A percentile compares a stretch with the other conserved stretches of the same genome.
phyloP scores from a whole-genome alignment of 2,888 invertebrate genomes.

The Eumerus sabulonum region DNA sequence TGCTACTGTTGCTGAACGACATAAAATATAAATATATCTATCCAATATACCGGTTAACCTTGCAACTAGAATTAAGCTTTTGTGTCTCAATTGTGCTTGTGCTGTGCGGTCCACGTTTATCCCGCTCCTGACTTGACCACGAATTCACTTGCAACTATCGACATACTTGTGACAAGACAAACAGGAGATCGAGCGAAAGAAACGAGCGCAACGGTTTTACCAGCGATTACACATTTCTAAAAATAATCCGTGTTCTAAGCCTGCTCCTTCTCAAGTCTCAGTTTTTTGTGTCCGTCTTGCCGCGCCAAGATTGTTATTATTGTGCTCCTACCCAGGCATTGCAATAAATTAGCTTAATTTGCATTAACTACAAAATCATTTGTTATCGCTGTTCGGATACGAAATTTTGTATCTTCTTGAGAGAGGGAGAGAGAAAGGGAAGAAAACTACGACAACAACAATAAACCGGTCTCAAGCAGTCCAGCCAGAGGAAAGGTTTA shows the following conservation, averaged over 20 bases:
- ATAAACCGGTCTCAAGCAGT: constrained; percentile 49
- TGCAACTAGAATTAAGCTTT: constrained; percentile 63
- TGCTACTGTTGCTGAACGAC: constrained; percentile 50
- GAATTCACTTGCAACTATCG: constrained; percentile 22
- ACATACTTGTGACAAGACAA: constrained; percentile 23
- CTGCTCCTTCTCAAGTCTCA: constrained; percentile 28
- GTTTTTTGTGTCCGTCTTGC: background rate
- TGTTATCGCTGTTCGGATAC: constrained; percentile 35
- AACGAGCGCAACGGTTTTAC: constrained; percentile 36
- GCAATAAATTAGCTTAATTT: constrained; percentile 62
- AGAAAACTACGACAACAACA: constrained; percentile 27
- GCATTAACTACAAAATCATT: constrained; percentile 47
- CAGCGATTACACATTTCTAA: constrained; percentile 61
- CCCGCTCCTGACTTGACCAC: constrained; percentile 28
- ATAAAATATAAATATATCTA: no score
- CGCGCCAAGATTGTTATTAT: constrained; percentile 2
- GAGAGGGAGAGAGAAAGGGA: background rate
- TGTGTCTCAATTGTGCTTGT: constrained; percentile 44
- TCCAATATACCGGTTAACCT: constrained; percentile 66
- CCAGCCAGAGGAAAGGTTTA: constrained; percentile 26
- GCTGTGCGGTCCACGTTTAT: constrained; percentile 14
- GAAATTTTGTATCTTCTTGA: constrained; percentile 29
- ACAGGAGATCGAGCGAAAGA: no score
- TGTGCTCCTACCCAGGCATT: constrained; percentile 29
- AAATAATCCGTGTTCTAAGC: constrained; percentile 55